Conservation (phyloP, 1,140 invertebrate genomes). For the Planococcus citri region DNA sequence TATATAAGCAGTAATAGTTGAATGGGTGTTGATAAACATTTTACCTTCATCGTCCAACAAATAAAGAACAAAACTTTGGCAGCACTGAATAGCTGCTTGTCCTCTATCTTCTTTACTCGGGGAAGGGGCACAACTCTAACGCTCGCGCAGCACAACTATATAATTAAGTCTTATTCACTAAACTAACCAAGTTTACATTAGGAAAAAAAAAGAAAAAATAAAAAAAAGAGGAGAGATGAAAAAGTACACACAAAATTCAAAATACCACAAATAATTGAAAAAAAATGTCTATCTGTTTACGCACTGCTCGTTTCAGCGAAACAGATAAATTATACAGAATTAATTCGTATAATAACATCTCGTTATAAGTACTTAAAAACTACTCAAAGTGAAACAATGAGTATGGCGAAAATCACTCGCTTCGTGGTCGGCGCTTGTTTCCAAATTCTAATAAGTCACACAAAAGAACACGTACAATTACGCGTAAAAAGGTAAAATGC, state of each 20-base stretch:
- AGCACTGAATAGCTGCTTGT: slow-evolving; percentile 8
- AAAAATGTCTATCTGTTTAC: not conserved
- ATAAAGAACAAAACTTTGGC: slow-evolving; percentile 13
- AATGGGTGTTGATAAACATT: not conserved
- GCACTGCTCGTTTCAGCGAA: too few relatives aligned
- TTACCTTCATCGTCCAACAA: slow-evolving; percentile 11
- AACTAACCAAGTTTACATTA: not conserved
- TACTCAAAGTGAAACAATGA: too few relatives aligned
- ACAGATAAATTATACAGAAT: too few relatives aligned
- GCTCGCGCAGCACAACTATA: not conserved
- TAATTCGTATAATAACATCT: too few relatives aligned
- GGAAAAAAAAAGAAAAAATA: not conserved
- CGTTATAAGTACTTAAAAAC: too few relatives aligned
- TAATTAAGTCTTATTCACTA: not conserved
- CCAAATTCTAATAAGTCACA: too few relatives aligned
- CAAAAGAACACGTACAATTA: too few relatives aligned
- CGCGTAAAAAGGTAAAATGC: not conserved
- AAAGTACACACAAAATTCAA: not conserved
- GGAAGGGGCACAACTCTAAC: not conserved
- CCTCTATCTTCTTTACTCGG: slow-evolving; percentile 7
- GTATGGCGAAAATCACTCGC: too few relatives aligned
- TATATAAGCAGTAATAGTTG: slow-evolving; percentile 15
- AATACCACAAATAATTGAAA: not conserved
- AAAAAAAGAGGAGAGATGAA: not conserved
- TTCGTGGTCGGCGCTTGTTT: too few relatives aligned